These are phyloP conservation scores for Musca domestica DNA, from an alignment of 1,140 invertebrate species.

Conservation along the genomic window DNA sequence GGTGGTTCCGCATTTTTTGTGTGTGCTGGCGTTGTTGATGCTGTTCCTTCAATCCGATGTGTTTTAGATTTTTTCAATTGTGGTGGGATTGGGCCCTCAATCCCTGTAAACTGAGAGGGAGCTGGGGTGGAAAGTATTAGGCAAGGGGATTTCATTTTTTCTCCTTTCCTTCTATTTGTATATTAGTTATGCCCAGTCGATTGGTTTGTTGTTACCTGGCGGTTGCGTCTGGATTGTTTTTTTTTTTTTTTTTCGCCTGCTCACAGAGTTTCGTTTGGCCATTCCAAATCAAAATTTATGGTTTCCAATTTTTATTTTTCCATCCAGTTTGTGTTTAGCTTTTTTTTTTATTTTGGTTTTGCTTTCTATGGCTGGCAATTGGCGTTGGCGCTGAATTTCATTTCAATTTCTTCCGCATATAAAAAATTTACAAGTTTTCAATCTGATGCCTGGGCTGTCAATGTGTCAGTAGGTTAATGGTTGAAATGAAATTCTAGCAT, in stretches of 20 bases:
- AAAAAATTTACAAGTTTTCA: constrained; percentile 8
- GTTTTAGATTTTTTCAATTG: too few relatives aligned
- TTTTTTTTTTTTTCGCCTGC: too few relatives aligned
- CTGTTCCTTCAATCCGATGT: too few relatives aligned
- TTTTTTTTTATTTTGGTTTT: not conserved
- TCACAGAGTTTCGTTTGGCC: too few relatives aligned
- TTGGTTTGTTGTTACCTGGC: too few relatives aligned
- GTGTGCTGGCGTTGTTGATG: too few relatives aligned
- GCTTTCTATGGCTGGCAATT: not conserved
- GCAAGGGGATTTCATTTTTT: not conserved
- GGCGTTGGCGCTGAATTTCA: not conserved
- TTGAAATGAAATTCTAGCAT: not conserved
- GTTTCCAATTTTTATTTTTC: too few relatives aligned
- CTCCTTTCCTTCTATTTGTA: not conserved
- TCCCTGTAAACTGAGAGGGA: too few relatives aligned
- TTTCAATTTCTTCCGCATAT: not conserved
- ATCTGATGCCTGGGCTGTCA: constrained; percentile 25
- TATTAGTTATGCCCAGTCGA: not conserved
- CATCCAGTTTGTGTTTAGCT: not conserved
- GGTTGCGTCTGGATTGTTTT: too few relatives aligned
- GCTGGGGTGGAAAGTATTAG: not conserved
- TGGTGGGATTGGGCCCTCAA: too few relatives aligned
- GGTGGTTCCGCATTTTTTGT: not conserved
- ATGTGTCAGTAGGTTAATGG: constrained; percentile 29
- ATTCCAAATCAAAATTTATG: too few relatives aligned